Evolutionary conservation across 2,113 vertebrate species (phyloP).

Genomic region (Eupsittula cactorum): DNA sequence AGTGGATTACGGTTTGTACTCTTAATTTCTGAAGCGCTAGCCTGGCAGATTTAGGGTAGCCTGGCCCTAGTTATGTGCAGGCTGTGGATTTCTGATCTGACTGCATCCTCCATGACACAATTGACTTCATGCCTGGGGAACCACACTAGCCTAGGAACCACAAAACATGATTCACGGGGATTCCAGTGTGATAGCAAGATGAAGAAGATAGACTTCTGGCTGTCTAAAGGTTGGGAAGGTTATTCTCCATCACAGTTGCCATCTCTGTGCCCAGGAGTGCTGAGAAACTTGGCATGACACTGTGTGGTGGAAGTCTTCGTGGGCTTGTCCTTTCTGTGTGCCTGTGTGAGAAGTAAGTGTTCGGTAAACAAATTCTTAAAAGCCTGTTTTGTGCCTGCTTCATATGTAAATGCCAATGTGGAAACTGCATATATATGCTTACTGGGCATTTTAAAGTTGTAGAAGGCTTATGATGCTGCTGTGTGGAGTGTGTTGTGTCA

Average conservation of each 20-base stretch:
- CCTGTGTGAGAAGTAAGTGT: background rate
- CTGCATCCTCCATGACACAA: background rate
- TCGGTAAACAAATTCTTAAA: background rate
- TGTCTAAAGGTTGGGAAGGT: background rate
- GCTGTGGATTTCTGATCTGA: background rate
- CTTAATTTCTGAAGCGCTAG: background rate
- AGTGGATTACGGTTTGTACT: background rate
- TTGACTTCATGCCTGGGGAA: background rate
- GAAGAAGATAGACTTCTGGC: background rate
- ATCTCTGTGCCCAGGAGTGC: background rate
- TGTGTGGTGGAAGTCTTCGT: fast-evolving
- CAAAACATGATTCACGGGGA: background rate
- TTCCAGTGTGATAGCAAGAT: background rate
- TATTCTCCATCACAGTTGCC: background rate
- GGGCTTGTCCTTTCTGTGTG: background rate
- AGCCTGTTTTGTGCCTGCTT: background rate
- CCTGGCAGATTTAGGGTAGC: background rate
- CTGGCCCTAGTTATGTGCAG: background rate
- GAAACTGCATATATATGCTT: background rate
- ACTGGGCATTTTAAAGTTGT: background rate
- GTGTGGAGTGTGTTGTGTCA: fast-evolving
- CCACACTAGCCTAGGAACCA: background rate
- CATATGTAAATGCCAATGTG: background rate
- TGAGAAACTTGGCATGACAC: background rate
- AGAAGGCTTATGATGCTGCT: background rate